These are phyloP conservation scores for Dendropsophus ebraccatus DNA, from an alignment of 2,113 vertebrate species.

Conservation along the genomic window DNA sequence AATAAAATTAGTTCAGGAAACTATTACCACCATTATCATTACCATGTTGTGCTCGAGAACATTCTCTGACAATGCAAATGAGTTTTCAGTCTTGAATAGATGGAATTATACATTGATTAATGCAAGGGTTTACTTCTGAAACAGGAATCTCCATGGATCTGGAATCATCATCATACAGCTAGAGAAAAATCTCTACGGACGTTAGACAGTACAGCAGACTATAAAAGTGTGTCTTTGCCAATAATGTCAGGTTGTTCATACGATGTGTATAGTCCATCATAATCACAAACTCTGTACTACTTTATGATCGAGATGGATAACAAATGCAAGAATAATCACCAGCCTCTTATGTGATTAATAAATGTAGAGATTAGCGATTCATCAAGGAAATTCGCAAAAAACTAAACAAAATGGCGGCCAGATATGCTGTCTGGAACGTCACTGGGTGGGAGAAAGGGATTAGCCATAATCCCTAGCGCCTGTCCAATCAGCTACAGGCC, in stretches of 20 bases:
- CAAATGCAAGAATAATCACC: neutral
- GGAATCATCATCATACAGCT: neutral
- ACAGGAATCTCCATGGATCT: neutral
- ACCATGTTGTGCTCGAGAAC: neutral
- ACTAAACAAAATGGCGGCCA: too few species aligned
- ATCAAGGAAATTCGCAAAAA: too few species aligned
- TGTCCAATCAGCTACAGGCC: too few species aligned
- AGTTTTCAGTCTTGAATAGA: constrained; percentile 3
- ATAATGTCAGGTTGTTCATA: neutral
- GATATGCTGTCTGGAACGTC: too few species aligned
- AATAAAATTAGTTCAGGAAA: neutral
- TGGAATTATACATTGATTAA: neutral
- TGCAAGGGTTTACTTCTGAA: neutral
- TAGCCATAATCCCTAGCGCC: too few species aligned
- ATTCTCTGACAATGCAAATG: neutral
- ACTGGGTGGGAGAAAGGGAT: too few species aligned
- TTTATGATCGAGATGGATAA: neutral
- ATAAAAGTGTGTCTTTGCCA: neutral
- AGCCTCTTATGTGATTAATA: neutral
- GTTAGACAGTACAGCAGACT: neutral
- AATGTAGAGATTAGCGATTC: too few species aligned
- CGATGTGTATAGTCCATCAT: neutral
- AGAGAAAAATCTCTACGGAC: neutral
- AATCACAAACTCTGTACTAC: neutral
- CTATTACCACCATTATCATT: constrained; percentile 12